Evolutionary conservation across 1,140 invertebrate species (phyloP).

Genomic region (Zophobas atratus): DNA sequence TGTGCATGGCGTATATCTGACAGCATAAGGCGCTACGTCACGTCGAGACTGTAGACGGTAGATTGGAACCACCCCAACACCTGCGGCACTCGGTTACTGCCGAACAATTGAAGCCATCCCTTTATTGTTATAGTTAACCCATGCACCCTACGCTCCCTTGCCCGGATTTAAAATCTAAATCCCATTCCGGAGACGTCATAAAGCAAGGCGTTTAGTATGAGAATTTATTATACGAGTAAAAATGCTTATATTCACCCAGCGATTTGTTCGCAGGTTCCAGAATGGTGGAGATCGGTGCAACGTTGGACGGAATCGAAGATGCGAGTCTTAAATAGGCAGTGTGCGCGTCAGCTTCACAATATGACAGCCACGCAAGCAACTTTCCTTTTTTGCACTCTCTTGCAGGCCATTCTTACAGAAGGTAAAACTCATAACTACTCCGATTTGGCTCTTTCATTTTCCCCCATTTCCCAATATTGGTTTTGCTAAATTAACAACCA

Average conservation of each 20-base stretch:
- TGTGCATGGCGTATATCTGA: slow-evolving; percentile 64
- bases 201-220: slow-evolving; percentile 44
- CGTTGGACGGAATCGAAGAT: slow-evolving; percentile 60
- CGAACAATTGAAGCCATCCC: slow-evolving; percentile 57
- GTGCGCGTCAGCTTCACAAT: slow-evolving; percentile 59
- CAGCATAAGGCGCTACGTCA: slow-evolving; percentile 62
- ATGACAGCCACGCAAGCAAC: slow-evolving; percentile 63
- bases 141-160: slow-evolving; percentile 32
- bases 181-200: slow-evolving; percentile 40
- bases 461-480: slow-evolving; percentile 43
- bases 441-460: slow-evolving; percentile 45
- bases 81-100: slow-evolving; percentile 53
- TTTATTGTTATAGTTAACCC: slow-evolving; percentile 57
- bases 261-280: slow-evolving; percentile 61
- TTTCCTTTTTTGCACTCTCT: slow-evolving; percentile 63
- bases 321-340: slow-evolving; percentile 61
- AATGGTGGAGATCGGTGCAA: slow-evolving; percentile 59
- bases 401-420: slow-evolving; percentile 61
- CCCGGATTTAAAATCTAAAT: slow-evolving; percentile 43
- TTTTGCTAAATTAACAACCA: slow-evolving; percentile 48
- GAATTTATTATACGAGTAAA: slow-evolving; percentile 47
- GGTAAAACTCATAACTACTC: slow-evolving; percentile 55
- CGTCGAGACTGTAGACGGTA: slow-evolving; percentile 49
- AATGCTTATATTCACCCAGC: slow-evolving; percentile 44
- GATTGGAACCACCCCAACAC: slow-evolving; percentile 52